Percentiles rank a stretch among this genome's conserved stretches.
These are phyloP conservation scores for Lophochroa leadbeateri DNA, from an alignment of 2,113 vertebrate genomes.

Conservation along the genomic window DNA sequence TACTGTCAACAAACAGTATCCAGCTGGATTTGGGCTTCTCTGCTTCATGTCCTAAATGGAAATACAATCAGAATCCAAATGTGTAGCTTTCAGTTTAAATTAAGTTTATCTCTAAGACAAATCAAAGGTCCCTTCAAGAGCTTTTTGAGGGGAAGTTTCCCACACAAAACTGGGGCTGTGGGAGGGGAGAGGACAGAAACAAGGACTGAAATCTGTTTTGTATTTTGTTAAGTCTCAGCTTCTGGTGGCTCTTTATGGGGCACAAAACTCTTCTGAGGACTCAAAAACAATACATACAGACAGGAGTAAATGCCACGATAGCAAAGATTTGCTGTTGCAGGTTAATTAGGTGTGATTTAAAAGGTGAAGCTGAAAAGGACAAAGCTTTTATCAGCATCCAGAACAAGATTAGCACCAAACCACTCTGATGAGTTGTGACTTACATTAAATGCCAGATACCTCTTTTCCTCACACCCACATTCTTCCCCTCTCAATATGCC, in stretches of 20 bases:
- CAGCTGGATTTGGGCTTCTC: neutral
- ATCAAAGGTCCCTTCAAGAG: neutral
- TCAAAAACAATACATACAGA: neutral
- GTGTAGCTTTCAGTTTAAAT: neutral
- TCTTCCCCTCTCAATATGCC: neutral
- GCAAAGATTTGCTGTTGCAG: neutral
- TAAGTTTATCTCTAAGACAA: neutral
- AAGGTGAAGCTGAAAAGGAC: neutral
- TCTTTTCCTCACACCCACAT: neutral
- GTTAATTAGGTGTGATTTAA: neutral
- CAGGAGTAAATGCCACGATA: neutral
- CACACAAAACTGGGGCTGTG: neutral
- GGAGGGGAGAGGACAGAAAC: neutral
- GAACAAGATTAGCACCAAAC: neutral
- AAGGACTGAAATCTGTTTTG: neutral
- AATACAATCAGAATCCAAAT: neutral
- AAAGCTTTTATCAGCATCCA: neutral
- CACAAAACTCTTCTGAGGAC: neutral
- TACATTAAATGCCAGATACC: neutral
- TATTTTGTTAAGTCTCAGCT: neutral
- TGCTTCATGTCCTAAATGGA: neutral
- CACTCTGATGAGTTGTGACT: neutral
- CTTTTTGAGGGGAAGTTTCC: neutral
- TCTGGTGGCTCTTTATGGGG: neutral
- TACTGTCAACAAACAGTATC: neutral